phyloP scores from a whole-genome alignment of 2,797 vertebrate species.

The Neoniphon sammara region DNA sequence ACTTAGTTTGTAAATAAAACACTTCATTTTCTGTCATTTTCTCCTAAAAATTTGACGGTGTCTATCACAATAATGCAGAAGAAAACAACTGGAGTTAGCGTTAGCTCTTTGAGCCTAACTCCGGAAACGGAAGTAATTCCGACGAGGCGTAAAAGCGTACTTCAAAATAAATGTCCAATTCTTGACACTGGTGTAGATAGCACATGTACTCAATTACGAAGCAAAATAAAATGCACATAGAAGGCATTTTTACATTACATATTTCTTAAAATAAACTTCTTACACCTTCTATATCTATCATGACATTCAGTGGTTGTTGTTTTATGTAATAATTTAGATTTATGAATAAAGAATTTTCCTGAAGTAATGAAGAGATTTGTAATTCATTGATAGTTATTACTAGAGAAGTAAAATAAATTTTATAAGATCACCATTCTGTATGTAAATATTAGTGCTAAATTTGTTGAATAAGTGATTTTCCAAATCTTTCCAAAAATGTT shows the following conservation, averaged over 20 bases:
- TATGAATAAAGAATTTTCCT: too few relatives aligned
- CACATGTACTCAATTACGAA: background rate
- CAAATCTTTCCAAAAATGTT: too few relatives aligned
- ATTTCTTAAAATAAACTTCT: conserved; percentile 36
- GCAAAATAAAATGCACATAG: conserved; percentile 1
- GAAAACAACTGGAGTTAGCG: rapidly evolving
- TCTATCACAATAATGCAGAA: rapidly evolving
- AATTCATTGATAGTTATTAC: too few relatives aligned
- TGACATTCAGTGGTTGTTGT: background rate
- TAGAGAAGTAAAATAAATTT: too few relatives aligned
- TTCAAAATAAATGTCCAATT: conserved; percentile 66
- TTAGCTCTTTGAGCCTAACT: background rate
- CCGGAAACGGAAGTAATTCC: conserved; percentile 34
- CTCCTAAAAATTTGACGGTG: rapidly evolving
- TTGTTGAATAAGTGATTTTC: too few relatives aligned
- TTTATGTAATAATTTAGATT: too few relatives aligned
- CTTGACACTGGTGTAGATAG: too few relatives aligned
- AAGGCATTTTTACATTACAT: background rate
- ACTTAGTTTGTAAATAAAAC: conserved; percentile 55
- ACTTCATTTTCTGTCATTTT: conserved; percentile 42
- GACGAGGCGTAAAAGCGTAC: background rate
- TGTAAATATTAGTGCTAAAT: too few relatives aligned
- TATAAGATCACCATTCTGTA: too few relatives aligned
- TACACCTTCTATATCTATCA: background rate
- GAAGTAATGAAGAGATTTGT: too few relatives aligned